Conservation (phyloP, 1,140 invertebrate species). For the Drosophila lowei region DNA sequence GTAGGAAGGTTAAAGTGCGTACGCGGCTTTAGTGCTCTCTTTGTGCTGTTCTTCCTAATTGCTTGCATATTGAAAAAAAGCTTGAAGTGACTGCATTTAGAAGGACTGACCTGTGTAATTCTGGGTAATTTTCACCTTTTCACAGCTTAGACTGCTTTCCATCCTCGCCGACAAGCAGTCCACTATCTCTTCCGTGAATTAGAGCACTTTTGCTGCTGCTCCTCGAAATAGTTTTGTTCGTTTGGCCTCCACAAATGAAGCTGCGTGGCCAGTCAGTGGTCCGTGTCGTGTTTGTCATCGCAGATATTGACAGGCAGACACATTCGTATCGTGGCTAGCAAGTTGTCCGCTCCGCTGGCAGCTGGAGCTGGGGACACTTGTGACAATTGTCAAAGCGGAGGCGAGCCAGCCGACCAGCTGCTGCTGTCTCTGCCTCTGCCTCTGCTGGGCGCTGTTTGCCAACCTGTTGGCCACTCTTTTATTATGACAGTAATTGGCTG, state of each 20-base stretch:
- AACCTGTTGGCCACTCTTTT: constrained; percentile 64
- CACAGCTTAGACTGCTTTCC: too few species aligned
- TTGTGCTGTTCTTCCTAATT: too few species aligned
- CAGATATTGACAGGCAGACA: constrained; percentile 31
- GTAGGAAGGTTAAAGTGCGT: too few species aligned
- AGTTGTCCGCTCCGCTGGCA: constrained; percentile 32
- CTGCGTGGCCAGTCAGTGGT: constrained; percentile 38
- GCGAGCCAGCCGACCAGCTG: constrained; percentile 15
- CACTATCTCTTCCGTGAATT: constrained; percentile 39
- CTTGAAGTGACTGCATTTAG: too few species aligned
- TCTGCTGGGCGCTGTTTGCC: constrained; percentile 45
- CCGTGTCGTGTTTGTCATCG: constrained; percentile 49
- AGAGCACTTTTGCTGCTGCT: constrained; percentile 33
- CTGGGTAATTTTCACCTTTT: too few species aligned
- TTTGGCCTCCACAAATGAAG: constrained; percentile 27
- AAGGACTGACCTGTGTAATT: too few species aligned
- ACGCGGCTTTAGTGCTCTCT: too few species aligned
- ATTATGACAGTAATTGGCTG: constrained; percentile 77
- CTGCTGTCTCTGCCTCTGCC: constrained; percentile 10
- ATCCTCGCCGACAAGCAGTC: constrained; percentile 17
- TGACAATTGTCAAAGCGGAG: constrained; percentile 55
- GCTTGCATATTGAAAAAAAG: too few species aligned
- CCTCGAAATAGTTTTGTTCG: constrained; percentile 12
- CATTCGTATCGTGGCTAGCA: constrained; percentile 39
- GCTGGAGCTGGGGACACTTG: constrained; percentile 37